phyloP scores from a whole-genome alignment of 2,888 invertebrate species.

The Amblyjoppa fuscipennis region DNA sequence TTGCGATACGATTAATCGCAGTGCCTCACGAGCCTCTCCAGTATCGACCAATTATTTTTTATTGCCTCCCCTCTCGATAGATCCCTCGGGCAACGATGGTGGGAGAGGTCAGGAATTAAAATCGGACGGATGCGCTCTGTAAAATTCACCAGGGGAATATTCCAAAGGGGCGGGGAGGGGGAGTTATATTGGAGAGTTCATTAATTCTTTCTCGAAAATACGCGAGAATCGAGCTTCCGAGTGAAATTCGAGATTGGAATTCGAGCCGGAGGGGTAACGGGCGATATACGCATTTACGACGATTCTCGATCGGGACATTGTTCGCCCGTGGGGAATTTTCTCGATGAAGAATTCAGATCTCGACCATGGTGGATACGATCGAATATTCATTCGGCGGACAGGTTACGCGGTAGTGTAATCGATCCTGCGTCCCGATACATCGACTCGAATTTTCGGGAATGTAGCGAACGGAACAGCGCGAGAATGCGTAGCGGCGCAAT shows the following conservation, averaged over 20 bases:
- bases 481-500: conserved; percentile 6
- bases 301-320: background rate
- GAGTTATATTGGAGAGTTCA: background rate
- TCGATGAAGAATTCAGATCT: conserved; percentile 27
- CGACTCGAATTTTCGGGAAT: background rate
- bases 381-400: conserved; percentile 17
- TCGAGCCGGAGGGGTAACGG: background rate
- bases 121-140: background rate
- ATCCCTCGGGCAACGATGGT: background rate
- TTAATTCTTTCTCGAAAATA: background rate
- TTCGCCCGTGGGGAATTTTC: background rate
- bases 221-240: background rate
- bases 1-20: background rate
- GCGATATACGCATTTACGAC: background rate
- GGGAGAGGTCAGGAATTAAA: background rate
- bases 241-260: background rate
- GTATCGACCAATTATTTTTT: conserved; percentile 19
- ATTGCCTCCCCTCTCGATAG: background rate
- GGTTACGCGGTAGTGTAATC: background rate
- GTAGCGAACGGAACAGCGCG: background rate
- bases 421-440: conserved; percentile 4
- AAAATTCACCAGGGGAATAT: background rate
- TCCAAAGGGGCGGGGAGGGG: too few relatives aligned
- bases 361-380: background rate
- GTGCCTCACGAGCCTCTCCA: background rate